phyloP scores from a whole-genome alignment of 2,888 invertebrate genomes.

The Junonia oenone region DNA sequence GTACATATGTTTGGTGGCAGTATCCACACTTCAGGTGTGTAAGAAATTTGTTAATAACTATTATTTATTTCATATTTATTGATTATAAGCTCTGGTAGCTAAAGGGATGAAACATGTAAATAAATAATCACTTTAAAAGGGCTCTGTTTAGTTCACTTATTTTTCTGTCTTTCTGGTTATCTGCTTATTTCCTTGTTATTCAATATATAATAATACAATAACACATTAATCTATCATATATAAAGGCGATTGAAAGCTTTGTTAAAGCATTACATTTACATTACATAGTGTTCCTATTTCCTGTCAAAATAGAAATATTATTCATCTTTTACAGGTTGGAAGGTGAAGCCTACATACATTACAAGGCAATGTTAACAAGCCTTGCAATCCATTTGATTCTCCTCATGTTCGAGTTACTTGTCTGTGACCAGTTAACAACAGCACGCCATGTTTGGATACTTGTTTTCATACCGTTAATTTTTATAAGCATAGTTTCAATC shows the following conservation, averaged over 20 bases:
- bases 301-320: background rate
- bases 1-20: conserved; percentile 97
- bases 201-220: too few species aligned
- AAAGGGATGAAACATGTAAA: too few species aligned
- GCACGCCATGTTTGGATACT: conserved; percentile 92
- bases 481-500: conserved; percentile 97
- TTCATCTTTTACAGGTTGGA: conserved; percentile 84
- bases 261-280: too few species aligned
- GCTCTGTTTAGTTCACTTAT: too few species aligned
- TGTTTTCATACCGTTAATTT: conserved; percentile 96
- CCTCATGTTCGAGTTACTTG: conserved; percentile 96
- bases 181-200: too few species aligned
- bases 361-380: conserved; percentile 98
- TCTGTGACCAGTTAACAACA: conserved; percentile 96
- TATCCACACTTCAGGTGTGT: conserved; percentile 95
- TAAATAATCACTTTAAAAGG: too few species aligned
- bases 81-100: too few species aligned
- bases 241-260: too few species aligned
- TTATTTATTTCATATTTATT: background rate
- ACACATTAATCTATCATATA: too few species aligned
- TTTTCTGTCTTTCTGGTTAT: too few species aligned
- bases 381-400: conserved; percentile 95
- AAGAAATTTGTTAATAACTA: background rate
- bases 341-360: conserved; percentile 97
- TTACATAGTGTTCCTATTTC: background rate